phyloP scores from a whole-genome alignment of 2,797 vertebrate genomes.

The Epinephelus coioides region DNA sequence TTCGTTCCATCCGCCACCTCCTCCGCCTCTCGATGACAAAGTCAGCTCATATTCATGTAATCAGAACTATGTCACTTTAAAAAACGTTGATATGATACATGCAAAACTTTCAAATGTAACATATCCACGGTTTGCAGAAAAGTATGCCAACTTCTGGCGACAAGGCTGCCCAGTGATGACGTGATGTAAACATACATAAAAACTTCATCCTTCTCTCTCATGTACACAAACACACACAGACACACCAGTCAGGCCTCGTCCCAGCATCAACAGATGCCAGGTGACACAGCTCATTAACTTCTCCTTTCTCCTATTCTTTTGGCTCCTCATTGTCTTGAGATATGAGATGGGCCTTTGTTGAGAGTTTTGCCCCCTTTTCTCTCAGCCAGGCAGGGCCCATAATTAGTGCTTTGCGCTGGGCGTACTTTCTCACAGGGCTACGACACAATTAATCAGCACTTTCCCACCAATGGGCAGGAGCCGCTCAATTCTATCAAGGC shows the following conservation, averaged over 20 bases:
- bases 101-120: too few relatives aligned
- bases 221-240: slow-evolving; percentile 52
- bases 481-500: slow-evolving; percentile 84
- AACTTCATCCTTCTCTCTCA: slow-evolving; percentile 36
- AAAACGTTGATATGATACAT: too few relatives aligned
- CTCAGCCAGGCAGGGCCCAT: slow-evolving; percentile 81
- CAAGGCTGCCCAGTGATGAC: too few relatives aligned
- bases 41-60: too few relatives aligned
- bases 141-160: too few relatives aligned
- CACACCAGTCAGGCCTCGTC: slow-evolving; percentile 63
- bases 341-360: slow-evolving; percentile 90
- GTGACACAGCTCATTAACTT: slow-evolving; percentile 88
- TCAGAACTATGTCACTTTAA: too few relatives aligned
- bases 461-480: slow-evolving; percentile 88
- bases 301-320: slow-evolving; percentile 84
- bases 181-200: slow-evolving; percentile 44
- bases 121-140: too few relatives aligned
- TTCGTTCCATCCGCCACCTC: too few relatives aligned
- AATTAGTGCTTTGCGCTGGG: slow-evolving; percentile 89
- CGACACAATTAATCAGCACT: slow-evolving; percentile 90
- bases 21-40: too few relatives aligned
- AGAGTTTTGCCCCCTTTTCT: slow-evolving; percentile 84
- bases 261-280: slow-evolving; percentile 84
- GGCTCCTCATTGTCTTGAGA: slow-evolving; percentile 89
- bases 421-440: slow-evolving; percentile 90